phyloP scores from a whole-genome alignment of 2,888 invertebrate species.

The Abrostola tripartita region DNA sequence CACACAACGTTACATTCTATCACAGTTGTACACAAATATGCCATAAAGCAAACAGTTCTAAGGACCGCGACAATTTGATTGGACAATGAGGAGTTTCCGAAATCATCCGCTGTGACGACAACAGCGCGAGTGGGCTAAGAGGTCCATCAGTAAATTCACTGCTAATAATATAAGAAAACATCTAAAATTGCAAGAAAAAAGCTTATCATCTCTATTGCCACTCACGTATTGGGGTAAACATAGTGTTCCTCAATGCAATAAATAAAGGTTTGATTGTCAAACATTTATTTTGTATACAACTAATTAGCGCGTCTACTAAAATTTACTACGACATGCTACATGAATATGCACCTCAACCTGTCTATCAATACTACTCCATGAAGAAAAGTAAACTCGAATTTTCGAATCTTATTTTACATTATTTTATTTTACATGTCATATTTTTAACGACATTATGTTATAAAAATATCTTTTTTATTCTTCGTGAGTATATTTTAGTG shows the following conservation, averaged over 20 bases:
- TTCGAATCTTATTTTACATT: conserved; percentile 29
- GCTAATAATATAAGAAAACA: conserved; percentile 23
- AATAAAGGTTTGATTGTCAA: conserved; percentile 43
- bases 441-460: conserved; percentile 14
- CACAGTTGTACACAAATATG: conserved; percentile 54
- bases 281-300: conserved; percentile 36
- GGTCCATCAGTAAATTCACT: conserved; percentile 14
- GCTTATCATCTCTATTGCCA: conserved; percentile 27
- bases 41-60: conserved; percentile 38
- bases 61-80: conserved; percentile 39
- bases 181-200: conserved; percentile 30
- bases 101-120: conserved; percentile 23
- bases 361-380: background rate
- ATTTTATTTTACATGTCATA: conserved; percentile 26
- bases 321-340: conserved; percentile 39
- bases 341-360: conserved; percentile 46
- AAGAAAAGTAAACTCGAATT: conserved; percentile 32
- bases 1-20: conserved; percentile 56
- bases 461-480: conserved; percentile 19
- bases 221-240: conserved; percentile 15
- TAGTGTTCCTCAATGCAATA: conserved; percentile 33
- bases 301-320: conserved; percentile 40
- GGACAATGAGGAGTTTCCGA: conserved; percentile 26
- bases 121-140: conserved; percentile 26
- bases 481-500: conserved; percentile 23